Base-by-base conservation (phyloP, 2,797 vertebrate species). In the Danionella dracula region DNA sequence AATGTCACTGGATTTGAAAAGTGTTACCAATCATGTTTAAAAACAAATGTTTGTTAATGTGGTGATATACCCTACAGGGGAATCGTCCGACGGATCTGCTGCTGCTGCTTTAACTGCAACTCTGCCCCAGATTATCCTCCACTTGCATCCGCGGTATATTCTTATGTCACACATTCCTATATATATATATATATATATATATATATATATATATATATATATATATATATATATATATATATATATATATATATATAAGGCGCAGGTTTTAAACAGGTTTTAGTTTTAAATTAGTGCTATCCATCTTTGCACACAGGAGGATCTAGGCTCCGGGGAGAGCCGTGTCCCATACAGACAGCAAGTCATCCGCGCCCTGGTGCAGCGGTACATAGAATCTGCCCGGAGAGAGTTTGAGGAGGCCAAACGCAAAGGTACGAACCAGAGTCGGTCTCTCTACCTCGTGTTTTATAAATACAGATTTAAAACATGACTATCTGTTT, bases 341-440 rank as follows among this genome's bases (percentile, higher is more conserved):
- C 69, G 71, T 4, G 12, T 80, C 4, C 83, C 92, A 1, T 95
- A 94, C 69, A 84, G 86, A 31, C 88, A 91, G 72, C 88, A 90
- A 32, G 92, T 96, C 75, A 92, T 91, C 70, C 79, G 85, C 41
- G 93, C 91, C 19, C 78, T 96, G 78, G 92, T 94, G 11, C 93
- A 94, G 63, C 87, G 92, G 15, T 94, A 94, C 79, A 93, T 93
- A 1, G 93, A 95, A 64, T 93, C 92, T 0, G 92, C 93, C 40
- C 68, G 83, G 51, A 82, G 90, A 6, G 92, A 96, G 79, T 95
- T 94, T 1, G 89, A 93, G 68, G 94, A 96, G 78, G 78, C 88
- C 11, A 90, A 89, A 61, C 82, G 90, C 37, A 95, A 93, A 93
- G 92, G 93, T 94, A 79, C 77, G 50, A 0, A 2, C 10, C 0